Evolutionary conservation across 2,888 invertebrate species (phyloP).

Genomic region (Cartodere bifasciata): DNA sequence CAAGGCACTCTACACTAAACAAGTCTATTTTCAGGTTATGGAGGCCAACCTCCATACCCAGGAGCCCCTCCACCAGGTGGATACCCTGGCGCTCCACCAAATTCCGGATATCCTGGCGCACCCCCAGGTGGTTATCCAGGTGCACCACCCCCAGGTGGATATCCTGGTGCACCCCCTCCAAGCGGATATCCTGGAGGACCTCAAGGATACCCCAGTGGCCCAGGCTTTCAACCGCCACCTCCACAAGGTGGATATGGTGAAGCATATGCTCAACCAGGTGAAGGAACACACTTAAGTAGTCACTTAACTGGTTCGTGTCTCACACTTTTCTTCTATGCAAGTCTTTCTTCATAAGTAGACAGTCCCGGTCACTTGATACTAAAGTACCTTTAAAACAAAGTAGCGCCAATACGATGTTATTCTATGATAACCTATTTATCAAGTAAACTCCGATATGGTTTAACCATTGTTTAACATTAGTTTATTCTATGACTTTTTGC

Average conservation of each 20-base stretch:
- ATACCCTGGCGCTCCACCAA: background rate
- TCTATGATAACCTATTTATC: too few relatives aligned
- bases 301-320: slow-evolving; percentile 1
- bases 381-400: too few relatives aligned
- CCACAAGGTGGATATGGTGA: background rate
- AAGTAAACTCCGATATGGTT: too few relatives aligned
- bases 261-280: background rate
- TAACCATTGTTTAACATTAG: too few relatives aligned
- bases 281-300: slow-evolving; percentile 4
- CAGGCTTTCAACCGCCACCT: background rate
- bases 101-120: background rate
- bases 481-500: too few relatives aligned
- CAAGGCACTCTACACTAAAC: too few relatives aligned
- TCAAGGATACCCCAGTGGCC: background rate
- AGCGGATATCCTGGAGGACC: background rate
- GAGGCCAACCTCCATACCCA: slow-evolving; percentile 1
- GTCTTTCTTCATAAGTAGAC: too few relatives aligned
- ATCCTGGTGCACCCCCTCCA: background rate
- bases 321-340: slow-evolving; percentile 1
- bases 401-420: too few relatives aligned
- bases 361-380: too few relatives aligned
- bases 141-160: slow-evolving; percentile 8
- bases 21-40: too few relatives aligned
- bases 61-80: background rate
- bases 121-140: slow-evolving; percentile 6